Conservation (phyloP, 1,140 invertebrate genomes). For the Drosophila prosaltans region DNA sequence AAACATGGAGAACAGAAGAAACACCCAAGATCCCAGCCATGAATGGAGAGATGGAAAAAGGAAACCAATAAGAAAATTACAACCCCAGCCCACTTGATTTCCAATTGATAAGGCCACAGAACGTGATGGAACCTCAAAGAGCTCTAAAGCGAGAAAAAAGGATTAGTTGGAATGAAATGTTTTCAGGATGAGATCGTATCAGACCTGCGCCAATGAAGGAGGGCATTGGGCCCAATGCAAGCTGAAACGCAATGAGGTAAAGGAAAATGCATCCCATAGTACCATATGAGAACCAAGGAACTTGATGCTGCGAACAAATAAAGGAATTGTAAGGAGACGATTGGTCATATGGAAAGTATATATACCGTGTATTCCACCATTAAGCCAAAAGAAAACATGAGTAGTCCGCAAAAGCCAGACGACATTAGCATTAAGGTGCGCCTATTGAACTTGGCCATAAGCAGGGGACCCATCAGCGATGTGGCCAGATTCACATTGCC, state of each 20-base stretch:
- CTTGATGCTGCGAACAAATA: slow-evolving; percentile 81
- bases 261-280: slow-evolving; percentile 86
- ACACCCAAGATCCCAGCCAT: slow-evolving; percentile 86
- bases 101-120: slow-evolving; percentile 92
- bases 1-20: slow-evolving; percentile 87
- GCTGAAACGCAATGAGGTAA: slow-evolving; percentile 91
- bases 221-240: slow-evolving; percentile 93
- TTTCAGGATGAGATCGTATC: neutral
- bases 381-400: slow-evolving; percentile 85
- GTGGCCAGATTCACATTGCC: slow-evolving; percentile 88
- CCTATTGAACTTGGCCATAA: slow-evolving; percentile 85
- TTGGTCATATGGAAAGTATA: neutral
- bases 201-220: slow-evolving; percentile 87
- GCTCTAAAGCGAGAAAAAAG: slow-evolving; percentile 84
- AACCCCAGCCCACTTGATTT: slow-evolving; percentile 88
- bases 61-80: slow-evolving; percentile 94
- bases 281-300: slow-evolving; percentile 85
- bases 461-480: slow-evolving; percentile 85
- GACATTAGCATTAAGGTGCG: slow-evolving; percentile 85
- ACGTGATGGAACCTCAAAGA: slow-evolving; percentile 93
- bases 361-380: slow-evolving; percentile 85
- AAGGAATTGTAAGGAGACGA: neutral
- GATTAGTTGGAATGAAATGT: neutral
- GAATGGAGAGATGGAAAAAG: slow-evolving; percentile 87
- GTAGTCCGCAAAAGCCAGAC: slow-evolving; percentile 83